phyloP scores from a whole-genome alignment of 1,140 invertebrate species.

The Bilobella aurantiaca region DNA sequence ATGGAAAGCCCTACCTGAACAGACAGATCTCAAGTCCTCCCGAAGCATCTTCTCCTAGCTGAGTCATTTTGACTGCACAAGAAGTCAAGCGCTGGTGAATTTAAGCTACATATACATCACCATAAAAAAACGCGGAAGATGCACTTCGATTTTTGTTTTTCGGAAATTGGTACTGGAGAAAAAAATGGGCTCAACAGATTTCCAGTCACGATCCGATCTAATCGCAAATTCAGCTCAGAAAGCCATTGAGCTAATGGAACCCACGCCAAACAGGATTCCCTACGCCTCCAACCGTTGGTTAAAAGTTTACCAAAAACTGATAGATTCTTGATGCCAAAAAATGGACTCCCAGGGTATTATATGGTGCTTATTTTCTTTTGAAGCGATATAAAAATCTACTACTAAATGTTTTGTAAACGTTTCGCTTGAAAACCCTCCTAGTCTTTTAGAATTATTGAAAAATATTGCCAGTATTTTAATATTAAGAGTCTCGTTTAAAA shows the following conservation, averaged over 20 bases:
- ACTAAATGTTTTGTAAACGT: too few species aligned
- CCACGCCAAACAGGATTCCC: background rate
- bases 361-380: too few species aligned
- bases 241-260: background rate
- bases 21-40: background rate
- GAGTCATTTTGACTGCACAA: background rate
- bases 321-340: too few species aligned
- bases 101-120: background rate
- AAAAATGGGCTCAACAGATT: background rate
- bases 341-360: too few species aligned
- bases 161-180: background rate
- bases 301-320: too few species aligned
- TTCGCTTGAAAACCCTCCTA: too few species aligned
- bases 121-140: background rate
- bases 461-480: too few species aligned
- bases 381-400: too few species aligned
- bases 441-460: too few species aligned
- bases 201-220: background rate
- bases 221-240: background rate
- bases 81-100: background rate
- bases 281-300: too few species aligned
- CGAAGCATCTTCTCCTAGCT: background rate
- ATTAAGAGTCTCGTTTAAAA: too few species aligned
- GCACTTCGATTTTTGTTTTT: background rate
- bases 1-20: background rate